Evolutionary conservation across 2,797 vertebrate species (phyloP).

Genomic region (Hafferia zeledoni): DNA sequence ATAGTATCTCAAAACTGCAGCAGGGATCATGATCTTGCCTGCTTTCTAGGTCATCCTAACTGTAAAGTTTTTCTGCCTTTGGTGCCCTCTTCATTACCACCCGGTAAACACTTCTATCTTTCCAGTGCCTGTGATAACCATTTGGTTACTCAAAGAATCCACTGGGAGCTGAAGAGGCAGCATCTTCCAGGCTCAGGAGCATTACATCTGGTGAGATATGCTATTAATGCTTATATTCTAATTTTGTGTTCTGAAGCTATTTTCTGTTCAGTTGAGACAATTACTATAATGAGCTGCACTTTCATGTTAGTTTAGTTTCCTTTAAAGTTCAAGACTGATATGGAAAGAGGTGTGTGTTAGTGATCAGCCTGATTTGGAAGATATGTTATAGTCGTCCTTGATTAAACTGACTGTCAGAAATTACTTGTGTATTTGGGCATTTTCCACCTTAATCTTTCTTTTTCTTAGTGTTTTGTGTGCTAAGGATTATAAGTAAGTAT

Average conservation of each 20-base stretch:
- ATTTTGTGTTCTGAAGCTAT: accelerated
- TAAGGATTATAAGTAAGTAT: neutral
- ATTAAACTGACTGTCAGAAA: neutral
- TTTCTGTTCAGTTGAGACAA: neutral
- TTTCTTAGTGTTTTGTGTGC: neutral
- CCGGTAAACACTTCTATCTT: neutral
- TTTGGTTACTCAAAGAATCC: neutral
- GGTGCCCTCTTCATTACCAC: neutral
- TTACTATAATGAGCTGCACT: neutral
- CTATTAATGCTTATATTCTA: neutral
- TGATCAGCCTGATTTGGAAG: neutral
- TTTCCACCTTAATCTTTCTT: neutral
- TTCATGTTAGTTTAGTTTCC: neutral
- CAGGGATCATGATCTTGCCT: neutral
- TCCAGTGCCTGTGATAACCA: neutral
- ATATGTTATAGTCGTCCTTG: neutral
- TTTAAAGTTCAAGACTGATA: neutral
- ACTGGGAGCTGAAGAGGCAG: neutral
- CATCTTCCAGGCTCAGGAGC: neutral
- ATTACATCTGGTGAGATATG: neutral
- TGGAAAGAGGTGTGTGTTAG: neutral
- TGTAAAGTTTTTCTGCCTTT: neutral
- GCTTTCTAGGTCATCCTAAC: neutral
- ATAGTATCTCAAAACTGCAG: neutral
- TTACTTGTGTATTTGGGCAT: neutral